Conservation (phyloP, 2,113 vertebrate species). For the Globicephala melas region DNA sequence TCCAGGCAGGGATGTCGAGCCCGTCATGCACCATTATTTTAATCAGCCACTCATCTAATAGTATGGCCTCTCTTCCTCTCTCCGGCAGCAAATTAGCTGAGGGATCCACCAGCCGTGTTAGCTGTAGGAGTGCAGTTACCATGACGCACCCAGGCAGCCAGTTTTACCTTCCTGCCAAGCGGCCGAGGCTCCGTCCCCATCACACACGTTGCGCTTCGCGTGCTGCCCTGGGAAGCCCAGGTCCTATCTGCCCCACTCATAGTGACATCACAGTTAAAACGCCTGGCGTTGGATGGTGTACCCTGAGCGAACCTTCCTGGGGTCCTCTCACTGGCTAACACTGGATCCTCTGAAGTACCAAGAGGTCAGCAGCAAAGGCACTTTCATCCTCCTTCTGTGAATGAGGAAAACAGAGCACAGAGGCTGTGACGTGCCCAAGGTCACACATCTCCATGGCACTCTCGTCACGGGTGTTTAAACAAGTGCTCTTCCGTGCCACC, state of each 20-base stretch:
- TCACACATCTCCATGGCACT: background rate
- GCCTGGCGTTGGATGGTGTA: fast-evolving
- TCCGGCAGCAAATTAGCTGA: fast-evolving
- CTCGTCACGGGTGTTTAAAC: no score
- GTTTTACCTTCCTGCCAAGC: background rate
- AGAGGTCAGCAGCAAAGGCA: background rate
- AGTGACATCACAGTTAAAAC: fast-evolving
- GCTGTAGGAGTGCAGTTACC: fast-evolving
- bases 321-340: background rate
- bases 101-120: no score
- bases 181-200: background rate
- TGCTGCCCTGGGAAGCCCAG: background rate
- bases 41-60: background rate
- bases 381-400: background rate
- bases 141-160: fast-evolving
- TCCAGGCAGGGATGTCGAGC: fast-evolving
- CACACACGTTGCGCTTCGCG: fast-evolving
- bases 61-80: background rate
- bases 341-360: fast-evolving
- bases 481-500: fast-evolving
- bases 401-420: background rate
- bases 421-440: background rate
- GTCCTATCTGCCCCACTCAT: fast-evolving
- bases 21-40: fast-evolving
- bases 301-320: no score